Percentiles rank a stretch among this genome's conserved stretches.
phyloP scores from a whole-genome alignment of 2,888 invertebrate species.

The Monoplex corrugatus region DNA sequence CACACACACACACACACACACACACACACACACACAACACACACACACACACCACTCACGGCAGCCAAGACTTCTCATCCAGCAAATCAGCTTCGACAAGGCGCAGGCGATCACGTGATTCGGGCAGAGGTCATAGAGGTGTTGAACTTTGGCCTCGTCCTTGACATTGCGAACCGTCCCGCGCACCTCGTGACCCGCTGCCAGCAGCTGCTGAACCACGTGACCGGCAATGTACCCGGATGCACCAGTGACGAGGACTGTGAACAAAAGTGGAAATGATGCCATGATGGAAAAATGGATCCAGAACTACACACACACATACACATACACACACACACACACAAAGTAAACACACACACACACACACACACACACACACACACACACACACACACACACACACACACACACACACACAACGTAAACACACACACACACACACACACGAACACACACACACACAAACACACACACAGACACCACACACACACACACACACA shows the following conservation, averaged over 20 bases:
- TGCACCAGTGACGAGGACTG: slow-evolving; percentile 83
- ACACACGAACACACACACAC: too few relatives aligned
- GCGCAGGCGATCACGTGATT: slow-evolving; percentile 79
- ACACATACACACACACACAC: background rate
- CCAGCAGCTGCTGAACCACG: slow-evolving; percentile 81
- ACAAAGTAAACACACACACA: slow-evolving; percentile 11
- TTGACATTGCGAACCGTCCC: slow-evolving; percentile 81
- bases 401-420: background rate
- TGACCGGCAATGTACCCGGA: slow-evolving; percentile 83
- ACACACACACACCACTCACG: slow-evolving; percentile 49
- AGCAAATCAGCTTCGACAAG: slow-evolving; percentile 82
- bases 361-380: slow-evolving; percentile 22
- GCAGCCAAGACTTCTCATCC: slow-evolving; percentile 72
- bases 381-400: slow-evolving; percentile 22
- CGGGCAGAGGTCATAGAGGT: slow-evolving; percentile 70
- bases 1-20: background rate
- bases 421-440: background rate
- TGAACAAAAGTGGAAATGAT: slow-evolving; percentile 34
- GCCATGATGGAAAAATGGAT: background rate
- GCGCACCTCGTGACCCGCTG: slow-evolving; percentile 81
- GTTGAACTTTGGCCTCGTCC: slow-evolving; percentile 74
- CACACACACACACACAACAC: too few relatives aligned
- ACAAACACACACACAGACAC: background rate
- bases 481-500: too few relatives aligned
- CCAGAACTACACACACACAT: background rate